Conservation (phyloP, 2,888 invertebrate genomes). For the Muschampia plurimacula region DNA sequence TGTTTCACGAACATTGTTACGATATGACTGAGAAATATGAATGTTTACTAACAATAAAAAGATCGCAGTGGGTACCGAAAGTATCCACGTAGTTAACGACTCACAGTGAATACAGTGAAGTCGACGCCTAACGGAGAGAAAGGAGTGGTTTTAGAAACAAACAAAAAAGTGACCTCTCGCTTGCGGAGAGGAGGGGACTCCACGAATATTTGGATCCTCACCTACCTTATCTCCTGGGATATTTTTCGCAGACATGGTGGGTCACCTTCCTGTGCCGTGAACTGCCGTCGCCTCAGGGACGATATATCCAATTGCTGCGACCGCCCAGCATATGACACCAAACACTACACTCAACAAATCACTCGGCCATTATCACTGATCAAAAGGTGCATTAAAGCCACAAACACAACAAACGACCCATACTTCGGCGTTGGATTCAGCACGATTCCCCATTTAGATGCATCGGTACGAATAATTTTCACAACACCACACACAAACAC, state of each 20-base stretch:
- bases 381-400: slow-evolving; percentile 80
- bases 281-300: slow-evolving; percentile 82
- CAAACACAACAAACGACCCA: slow-evolving; percentile 83
- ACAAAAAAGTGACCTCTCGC: slow-evolving; percentile 62
- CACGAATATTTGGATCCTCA: slow-evolving; percentile 58
- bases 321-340: slow-evolving; percentile 84
- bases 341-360: slow-evolving; percentile 82
- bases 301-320: slow-evolving; percentile 81
- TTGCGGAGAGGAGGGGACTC: slow-evolving; percentile 31
- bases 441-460: slow-evolving; percentile 85
- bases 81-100: slow-evolving; percentile 41
- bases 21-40: background rate
- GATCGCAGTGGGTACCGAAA: slow-evolving; percentile 2
- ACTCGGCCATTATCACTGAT: slow-evolving; percentile 84
- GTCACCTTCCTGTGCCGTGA: slow-evolving; percentile 73
- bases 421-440: slow-evolving; percentile 79
- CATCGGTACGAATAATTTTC: slow-evolving; percentile 83
- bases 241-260: slow-evolving; percentile 91
- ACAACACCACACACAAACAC: slow-evolving; percentile 85
- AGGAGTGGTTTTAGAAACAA: slow-evolving; percentile 71
- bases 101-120: slow-evolving; percentile 32
- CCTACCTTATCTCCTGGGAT: slow-evolving; percentile 95
- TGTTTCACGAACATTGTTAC: slow-evolving; percentile 5
- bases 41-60: slow-evolving; percentile 35
- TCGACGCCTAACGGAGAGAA: slow-evolving; percentile 66